Percentiles rank a stretch among this genome's conserved stretches.
Evolutionary conservation across 2,888 invertebrate genomes (phyloP).

Genomic region (Megalurothrips usitatus): DNA sequence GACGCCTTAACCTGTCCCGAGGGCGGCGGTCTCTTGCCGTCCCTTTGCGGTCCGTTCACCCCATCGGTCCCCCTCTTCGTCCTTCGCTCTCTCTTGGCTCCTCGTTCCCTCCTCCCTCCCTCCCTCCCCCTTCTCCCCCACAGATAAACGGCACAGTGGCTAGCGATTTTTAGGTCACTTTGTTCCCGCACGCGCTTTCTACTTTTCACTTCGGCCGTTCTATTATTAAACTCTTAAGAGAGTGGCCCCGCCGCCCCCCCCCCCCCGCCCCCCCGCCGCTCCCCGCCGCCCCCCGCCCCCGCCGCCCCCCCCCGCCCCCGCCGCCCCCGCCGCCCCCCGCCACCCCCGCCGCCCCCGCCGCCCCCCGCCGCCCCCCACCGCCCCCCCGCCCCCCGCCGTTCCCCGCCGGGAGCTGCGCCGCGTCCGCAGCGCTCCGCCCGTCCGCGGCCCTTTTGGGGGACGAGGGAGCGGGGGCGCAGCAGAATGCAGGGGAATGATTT

Average conservation of each 20-base stretch:
- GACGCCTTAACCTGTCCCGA: too few species aligned
- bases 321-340: not conserved
- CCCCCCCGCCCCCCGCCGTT: not conserved
- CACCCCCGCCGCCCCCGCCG: not conserved
- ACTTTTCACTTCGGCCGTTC: not conserved
- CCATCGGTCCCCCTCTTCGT: conserved; percentile 2
- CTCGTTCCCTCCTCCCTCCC: not conserved
- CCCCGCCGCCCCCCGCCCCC: not conserved
- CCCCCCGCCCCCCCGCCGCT: not conserved
- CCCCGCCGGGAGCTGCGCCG: too few species aligned
- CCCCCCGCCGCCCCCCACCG: not conserved
- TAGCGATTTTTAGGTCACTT: not conserved
- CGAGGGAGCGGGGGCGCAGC: too few species aligned
- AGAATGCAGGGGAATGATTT: not conserved
- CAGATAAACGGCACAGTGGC: not conserved
- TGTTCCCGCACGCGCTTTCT: not conserved
- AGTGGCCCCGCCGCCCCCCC: not conserved
- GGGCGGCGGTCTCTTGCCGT: too few species aligned
- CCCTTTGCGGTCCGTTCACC: not conserved
- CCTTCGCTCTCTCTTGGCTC: not conserved
- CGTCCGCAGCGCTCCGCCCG: too few species aligned
- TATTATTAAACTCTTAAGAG: conserved; percentile 6
- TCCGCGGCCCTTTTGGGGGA: too few species aligned
- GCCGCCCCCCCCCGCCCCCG: not conserved
- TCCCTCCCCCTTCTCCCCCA: not conserved